Percentiles rank a stretch among this genome's conserved stretches.
Evolutionary conservation across 2,888 invertebrate genomes (phyloP).

Genomic region (Watsonalla cultraria): DNA sequence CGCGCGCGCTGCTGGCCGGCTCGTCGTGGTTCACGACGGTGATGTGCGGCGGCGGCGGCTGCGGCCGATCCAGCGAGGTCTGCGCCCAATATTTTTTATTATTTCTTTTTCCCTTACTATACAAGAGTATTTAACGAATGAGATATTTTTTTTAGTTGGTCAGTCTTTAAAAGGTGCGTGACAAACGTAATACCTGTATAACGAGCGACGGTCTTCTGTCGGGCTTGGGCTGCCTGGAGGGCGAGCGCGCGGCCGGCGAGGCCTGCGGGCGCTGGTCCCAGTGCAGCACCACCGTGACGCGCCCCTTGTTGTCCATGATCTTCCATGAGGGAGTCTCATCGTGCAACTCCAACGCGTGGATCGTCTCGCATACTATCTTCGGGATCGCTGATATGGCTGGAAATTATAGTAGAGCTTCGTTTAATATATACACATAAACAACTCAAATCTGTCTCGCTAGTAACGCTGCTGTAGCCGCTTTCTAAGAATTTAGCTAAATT

Average conservation of each 20-base stretch:
- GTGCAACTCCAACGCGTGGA: constrained; percentile 95
- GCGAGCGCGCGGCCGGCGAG: constrained; percentile 79
- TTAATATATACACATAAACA: no score
- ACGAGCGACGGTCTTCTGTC: constrained; percentile 84
- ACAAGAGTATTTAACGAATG: no score
- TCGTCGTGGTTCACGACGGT: constrained; percentile 97
- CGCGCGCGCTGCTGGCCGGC: constrained; percentile 79
- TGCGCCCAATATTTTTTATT: constrained; percentile 39
- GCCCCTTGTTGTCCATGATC: constrained; percentile 98
- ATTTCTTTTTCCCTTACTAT: no score
- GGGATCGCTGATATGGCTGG: constrained; percentile 97
- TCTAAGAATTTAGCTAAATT: no score
- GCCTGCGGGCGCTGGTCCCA: constrained; percentile 94
- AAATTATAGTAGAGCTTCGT: constrained; percentile 26
- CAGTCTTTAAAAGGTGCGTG: background rate
- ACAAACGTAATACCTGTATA: constrained; percentile 41
- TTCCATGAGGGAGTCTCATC: constrained; percentile 99
- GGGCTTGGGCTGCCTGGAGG: constrained; percentile 70
- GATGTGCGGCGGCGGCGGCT: constrained; percentile 89
- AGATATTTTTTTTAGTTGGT: no score
- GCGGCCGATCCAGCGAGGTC: constrained; percentile 85
- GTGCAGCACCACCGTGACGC: constrained; percentile 96
- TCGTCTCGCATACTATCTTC: constrained; percentile 97
- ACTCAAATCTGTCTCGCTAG: no score
- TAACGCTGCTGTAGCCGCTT: no score